Base-by-base conservation (phyloP, 1,140 invertebrate species). In the Telenomus remus region DNA sequence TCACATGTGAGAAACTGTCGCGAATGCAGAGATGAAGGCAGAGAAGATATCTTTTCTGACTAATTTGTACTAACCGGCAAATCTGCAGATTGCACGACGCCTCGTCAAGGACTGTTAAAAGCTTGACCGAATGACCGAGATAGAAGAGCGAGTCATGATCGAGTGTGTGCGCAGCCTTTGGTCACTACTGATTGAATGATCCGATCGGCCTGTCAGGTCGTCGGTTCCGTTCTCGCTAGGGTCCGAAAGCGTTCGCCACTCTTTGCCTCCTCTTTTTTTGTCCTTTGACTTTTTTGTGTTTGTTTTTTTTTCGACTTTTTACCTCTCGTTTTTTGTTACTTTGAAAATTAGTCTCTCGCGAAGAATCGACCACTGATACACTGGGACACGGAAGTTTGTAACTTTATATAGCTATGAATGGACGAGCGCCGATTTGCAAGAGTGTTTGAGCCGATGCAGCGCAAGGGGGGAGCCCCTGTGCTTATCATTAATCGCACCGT, bases 321-420 rank as follows among this genome's bases (percentile, higher is more conserved):
- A 4, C 27, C 27, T 49, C n/a, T n/a, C n/a, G n/a, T 60, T 49
- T 60, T 13, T 7, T 27, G n/a, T 27, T 15, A 12, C 19, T 19
- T 9, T 9, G 53, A 61, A 61, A 61, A 43, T 51, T 13, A 44
- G 34, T 3, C 16, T 0, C 47, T 48, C 43, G 1, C 14, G 37
- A 33, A 13, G 27, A 65, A 65, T 63, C 77, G 77, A 61, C 47
- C 13, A 81, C 80, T 81, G 76, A 79, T 81, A 74, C 59, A 49
- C 44, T 63, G 69, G 64, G 65, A 77, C 53, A 68, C 76, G 73
- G 63, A 84, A 84, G 76, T 85, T 85, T 82, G 79, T 82, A 79
- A 86, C 81, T 86, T 86, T 87, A 86, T 87, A 87, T 86, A 86
- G 83, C 70, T 79, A 83, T 84, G 71, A 84, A 78, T 82, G 81